Evolutionary conservation across 2,797 vertebrate species (phyloP).

Genomic region (Acanthopagrus latus): DNA sequence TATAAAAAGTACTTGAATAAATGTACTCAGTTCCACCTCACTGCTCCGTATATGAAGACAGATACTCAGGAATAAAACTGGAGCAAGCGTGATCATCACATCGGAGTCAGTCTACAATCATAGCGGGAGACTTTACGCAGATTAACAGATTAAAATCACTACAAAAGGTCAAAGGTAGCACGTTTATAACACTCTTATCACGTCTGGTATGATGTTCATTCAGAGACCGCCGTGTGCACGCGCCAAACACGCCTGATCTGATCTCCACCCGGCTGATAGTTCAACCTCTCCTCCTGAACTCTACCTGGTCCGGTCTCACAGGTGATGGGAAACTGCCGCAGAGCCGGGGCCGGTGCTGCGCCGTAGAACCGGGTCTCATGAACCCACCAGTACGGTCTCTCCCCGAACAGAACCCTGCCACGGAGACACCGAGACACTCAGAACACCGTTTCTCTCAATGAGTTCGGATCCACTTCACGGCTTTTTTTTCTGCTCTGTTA

Average conservation of each 20-base stretch:
- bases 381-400: constrained; percentile 98
- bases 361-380: constrained; percentile 91
- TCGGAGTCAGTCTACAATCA: not conserved
- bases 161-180: constrained; percentile 29
- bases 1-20: not conserved
- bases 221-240: not conserved
- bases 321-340: constrained; percentile 95
- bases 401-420: constrained; percentile 93
- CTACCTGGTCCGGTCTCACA: constrained; percentile 97
- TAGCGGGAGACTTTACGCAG: not conserved
- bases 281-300: not conserved
- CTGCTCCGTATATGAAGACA: not conserved
- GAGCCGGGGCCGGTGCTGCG: constrained; percentile 78
- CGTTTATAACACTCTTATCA: constrained; percentile 43
- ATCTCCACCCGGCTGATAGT: constrained; percentile 5
- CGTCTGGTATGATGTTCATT: constrained; percentile 9
- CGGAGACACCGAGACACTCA: not conserved
- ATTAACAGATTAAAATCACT: constrained; percentile 15
- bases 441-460: not conserved
- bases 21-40: not conserved
- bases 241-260: not conserved
- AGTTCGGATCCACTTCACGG: not conserved
- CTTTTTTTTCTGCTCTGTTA: constrained; percentile 62
- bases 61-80: not conserved
- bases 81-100: not conserved